Conservation (phyloP, 2,113 vertebrate genomes). For the Tenebrosternarchus preto region DNA sequence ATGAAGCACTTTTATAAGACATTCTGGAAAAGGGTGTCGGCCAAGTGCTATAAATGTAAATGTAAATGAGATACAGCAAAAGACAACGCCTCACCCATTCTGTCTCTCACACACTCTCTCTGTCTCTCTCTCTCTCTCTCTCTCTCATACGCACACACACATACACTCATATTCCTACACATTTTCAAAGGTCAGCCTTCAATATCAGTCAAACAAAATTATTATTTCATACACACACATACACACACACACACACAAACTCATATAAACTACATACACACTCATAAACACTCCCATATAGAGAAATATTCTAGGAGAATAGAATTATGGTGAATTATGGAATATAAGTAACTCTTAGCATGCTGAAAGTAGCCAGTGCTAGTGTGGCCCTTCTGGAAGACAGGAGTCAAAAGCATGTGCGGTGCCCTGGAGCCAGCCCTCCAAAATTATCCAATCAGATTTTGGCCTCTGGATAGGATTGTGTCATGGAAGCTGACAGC, state of each 20-base stretch:
- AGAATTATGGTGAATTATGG: constrained; percentile 26
- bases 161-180: no score
- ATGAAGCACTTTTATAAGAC: no score
- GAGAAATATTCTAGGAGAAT: constrained; percentile 20
- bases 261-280: constrained; percentile 3
- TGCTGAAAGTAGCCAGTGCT: not conserved
- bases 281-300: not conserved
- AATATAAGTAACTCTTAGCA: not conserved
- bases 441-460: not conserved
- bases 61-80: no score
- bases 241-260: constrained; percentile 3
- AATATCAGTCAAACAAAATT: not conserved
- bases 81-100: no score
- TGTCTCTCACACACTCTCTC: no score
- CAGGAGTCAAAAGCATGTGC: not conserved
- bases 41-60: no score
- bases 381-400: not conserved
- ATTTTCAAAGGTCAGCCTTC: no score
- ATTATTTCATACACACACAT: not conserved
- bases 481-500: not conserved
- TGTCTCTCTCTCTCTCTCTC: no score
- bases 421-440: not conserved
- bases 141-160: no score
- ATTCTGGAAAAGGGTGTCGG: no score
- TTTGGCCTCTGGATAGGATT: constrained; percentile 13